Conservation (phyloP, 2,113 vertebrate genomes). For the Ifrita kowaldi region DNA sequence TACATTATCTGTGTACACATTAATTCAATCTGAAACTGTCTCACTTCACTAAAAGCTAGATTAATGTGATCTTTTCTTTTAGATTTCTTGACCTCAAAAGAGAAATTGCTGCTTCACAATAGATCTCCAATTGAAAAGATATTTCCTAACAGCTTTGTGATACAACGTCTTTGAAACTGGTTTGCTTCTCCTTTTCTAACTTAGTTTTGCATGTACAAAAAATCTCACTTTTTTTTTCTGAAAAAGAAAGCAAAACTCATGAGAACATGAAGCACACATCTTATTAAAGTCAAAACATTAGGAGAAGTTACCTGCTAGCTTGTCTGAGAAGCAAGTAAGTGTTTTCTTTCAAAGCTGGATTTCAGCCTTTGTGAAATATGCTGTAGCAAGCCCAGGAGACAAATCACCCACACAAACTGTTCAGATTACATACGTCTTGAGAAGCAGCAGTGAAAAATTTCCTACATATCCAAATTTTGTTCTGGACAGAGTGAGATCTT, state of each 20-base stretch:
- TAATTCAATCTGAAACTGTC: slow-evolving; percentile 3
- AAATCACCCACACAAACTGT: not conserved
- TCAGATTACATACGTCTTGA: not conserved
- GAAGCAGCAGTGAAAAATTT: not conserved
- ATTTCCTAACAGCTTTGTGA: slow-evolving; percentile 44
- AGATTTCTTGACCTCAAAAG: not conserved
- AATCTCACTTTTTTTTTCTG: slow-evolving; percentile 16
- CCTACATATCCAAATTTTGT: not conserved
- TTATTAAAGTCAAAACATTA: slow-evolving; percentile 21
- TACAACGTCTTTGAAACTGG: not conserved
- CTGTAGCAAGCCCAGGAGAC: not conserved
- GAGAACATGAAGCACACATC: not conserved
- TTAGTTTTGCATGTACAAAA: slow-evolving; percentile 30
- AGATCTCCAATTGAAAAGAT: not conserved
- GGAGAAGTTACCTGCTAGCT: not conserved
- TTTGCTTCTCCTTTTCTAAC: slow-evolving; percentile 47
- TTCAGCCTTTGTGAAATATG: not conserved
- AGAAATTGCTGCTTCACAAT: not conserved
- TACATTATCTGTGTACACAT: not conserved
- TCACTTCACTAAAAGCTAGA: not conserved
- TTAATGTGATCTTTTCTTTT: slow-evolving; percentile 13
- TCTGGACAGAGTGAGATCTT: not conserved
- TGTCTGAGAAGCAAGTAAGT: not conserved
- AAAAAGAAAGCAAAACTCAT: slow-evolving; percentile 12
- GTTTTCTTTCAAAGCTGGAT: not conserved